Evolutionary conservation across 2,113 vertebrate genomes (phyloP).

Genomic region (Pygoscelis antarcticus): DNA sequence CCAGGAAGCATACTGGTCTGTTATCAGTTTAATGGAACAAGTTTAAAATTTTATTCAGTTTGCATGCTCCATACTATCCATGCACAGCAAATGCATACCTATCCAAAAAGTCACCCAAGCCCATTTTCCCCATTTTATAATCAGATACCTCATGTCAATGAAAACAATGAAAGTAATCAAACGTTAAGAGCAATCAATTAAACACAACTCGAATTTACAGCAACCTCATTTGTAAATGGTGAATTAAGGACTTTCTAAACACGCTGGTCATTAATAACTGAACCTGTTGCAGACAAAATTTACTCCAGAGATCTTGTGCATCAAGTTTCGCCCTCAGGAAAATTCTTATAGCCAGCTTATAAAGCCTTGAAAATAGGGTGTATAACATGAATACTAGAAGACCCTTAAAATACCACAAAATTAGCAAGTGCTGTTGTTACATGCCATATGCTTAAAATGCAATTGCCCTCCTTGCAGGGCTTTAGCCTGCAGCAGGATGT

Average conservation of each 20-base stretch:
- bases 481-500: slow-evolving; percentile 2
- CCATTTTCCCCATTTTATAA: background rate
- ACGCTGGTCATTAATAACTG: background rate
- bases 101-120: background rate
- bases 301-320: background rate
- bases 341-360: background rate
- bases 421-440: background rate
- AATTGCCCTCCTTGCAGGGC: slow-evolving; percentile 1
- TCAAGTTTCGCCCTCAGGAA: background rate
- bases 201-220: background rate
- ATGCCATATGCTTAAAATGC: background rate
- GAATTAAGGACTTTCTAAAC: background rate
- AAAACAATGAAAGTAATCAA: background rate
- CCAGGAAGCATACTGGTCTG: background rate
- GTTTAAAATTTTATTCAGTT: background rate
- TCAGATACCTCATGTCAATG: background rate
- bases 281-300: background rate
- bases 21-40: background rate
- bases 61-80: background rate
- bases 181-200: background rate
- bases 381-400: background rate
- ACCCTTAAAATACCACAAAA: background rate
- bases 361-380: background rate
- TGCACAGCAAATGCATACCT: background rate
- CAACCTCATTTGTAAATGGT: background rate